Conservation (phyloP, 2,888 invertebrate species). For the Drosophila paranaensis region DNA sequence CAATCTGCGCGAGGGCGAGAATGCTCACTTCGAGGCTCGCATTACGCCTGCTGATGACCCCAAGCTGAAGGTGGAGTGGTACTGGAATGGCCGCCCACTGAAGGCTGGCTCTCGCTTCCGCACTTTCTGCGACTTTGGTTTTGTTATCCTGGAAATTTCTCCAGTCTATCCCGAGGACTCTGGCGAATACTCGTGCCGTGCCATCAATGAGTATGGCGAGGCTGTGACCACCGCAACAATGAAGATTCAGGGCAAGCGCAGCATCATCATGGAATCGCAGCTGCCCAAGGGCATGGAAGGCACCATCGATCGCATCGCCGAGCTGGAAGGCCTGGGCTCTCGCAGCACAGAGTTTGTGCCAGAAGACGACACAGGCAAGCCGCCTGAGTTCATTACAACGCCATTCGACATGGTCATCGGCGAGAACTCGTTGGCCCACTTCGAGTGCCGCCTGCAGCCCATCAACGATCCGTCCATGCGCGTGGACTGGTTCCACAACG, state of each 20-base stretch:
- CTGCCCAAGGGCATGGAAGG: conserved; percentile 96
- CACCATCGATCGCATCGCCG: conserved; percentile 96
- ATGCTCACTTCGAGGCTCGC: conserved; percentile 95
- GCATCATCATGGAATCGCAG: conserved; percentile 96
- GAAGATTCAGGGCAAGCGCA: conserved; percentile 96
- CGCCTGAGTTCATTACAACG: conserved; percentile 95
- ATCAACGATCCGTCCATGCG: conserved; percentile 96
- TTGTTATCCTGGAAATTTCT: conserved; percentile 98
- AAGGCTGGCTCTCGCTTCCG: conserved; percentile 96
- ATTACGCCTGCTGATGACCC: conserved; percentile 96
- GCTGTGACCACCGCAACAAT: conserved; percentile 95
- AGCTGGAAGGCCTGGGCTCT: conserved; percentile 93
- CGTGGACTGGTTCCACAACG: conserved; percentile 99
- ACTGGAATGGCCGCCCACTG: conserved; percentile 95
- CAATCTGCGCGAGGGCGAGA: conserved; percentile 95
- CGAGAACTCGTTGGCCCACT: conserved; percentile 96
- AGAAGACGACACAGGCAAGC: conserved; percentile 93
- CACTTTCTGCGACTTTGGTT: conserved; percentile 99
- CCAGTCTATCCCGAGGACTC: conserved; percentile 98
- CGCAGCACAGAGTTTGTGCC: conserved; percentile 88
- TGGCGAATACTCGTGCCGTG: conserved; percentile 95
- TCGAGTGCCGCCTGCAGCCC: conserved; percentile 95
- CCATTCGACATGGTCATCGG: conserved; percentile 93
- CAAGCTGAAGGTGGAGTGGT: conserved; percentile 96
- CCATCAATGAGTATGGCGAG: conserved; percentile 94